phyloP scores from a whole-genome alignment of 1,140 invertebrate species.

The Bradynema listronoti region DNA sequence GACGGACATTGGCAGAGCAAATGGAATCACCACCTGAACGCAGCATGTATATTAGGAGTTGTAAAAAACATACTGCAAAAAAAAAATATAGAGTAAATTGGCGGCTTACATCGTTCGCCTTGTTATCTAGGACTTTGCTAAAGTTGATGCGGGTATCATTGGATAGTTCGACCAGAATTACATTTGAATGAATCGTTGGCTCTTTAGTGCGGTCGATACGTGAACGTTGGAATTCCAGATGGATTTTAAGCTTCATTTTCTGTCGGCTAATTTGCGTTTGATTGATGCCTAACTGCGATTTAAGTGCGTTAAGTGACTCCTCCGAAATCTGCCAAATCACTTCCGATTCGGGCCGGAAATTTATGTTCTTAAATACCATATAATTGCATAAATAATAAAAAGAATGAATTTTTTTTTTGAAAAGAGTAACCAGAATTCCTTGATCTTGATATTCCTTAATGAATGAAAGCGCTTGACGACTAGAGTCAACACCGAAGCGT shows the following conservation, averaged over 20 bases:
- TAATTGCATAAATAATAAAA: conserved; percentile 7
- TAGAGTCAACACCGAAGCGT: conserved; percentile 14
- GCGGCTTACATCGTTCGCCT: too few relatives aligned
- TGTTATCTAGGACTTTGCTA: too few relatives aligned
- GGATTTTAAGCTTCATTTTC: conserved; percentile 29
- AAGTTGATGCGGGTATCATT: too few relatives aligned
- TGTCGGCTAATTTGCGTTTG: background rate
- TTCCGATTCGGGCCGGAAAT: conserved; percentile 54
- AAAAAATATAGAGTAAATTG: too few relatives aligned
- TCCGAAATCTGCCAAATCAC: conserved; percentile 48
- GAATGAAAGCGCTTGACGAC: conserved; percentile 41
- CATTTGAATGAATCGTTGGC: conserved; percentile 33
- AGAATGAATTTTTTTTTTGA: background rate
- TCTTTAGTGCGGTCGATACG: conserved; percentile 36
- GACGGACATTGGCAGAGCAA: conserved; percentile 35
- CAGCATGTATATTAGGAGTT: too few relatives aligned
- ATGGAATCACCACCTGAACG: conserved; percentile 8
- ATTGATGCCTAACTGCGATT: conserved; percentile 22
- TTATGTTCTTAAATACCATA: conserved; percentile 38
- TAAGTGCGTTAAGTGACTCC: conserved; percentile 49
- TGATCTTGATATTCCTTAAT: conserved; percentile 45
- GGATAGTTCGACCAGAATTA: background rate
- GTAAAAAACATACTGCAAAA: too few relatives aligned
- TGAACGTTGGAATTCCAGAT: conserved; percentile 40
- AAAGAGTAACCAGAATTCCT: conserved; percentile 14